Evolutionary conservation across 2,113 vertebrate genomes (phyloP).

Genomic region (Bagarius yarrelli): DNA sequence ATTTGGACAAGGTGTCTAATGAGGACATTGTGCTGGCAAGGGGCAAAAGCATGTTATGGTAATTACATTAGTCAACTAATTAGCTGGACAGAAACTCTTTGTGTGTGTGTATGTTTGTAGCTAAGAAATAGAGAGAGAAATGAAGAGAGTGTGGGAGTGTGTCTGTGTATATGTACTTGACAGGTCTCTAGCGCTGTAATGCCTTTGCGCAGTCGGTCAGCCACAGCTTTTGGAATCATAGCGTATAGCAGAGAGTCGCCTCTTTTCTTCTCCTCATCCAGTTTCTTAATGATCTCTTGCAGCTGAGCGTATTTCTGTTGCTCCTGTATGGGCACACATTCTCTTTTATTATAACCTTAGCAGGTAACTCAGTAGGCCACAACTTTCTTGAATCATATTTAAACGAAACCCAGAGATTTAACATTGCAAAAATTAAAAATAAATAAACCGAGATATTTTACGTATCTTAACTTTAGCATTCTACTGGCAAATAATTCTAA

Average conservation of each 20-base stretch:
- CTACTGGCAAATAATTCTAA: not conserved
- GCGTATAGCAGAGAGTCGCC: constrained; percentile 71
- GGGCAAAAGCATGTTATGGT: not conserved
- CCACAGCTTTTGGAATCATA: constrained; percentile 74
- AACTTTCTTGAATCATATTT: not conserved
- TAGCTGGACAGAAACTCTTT: not conserved
- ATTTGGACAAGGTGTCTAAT: constrained; percentile 6
- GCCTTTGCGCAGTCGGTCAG: constrained; percentile 71
- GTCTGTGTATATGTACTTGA: constrained; percentile 59
- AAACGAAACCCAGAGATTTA: not conserved
- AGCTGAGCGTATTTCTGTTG: constrained; percentile 74
- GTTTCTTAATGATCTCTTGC: constrained; percentile 73
- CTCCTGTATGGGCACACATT: constrained; percentile 57
- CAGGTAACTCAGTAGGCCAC: not conserved
- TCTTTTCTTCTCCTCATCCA: constrained; percentile 74
- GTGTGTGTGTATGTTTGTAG: constrained; percentile 14
- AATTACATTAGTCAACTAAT: constrained; percentile 28
- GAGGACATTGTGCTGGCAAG: constrained; percentile 17
- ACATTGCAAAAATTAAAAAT: not conserved
- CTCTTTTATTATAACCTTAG: not conserved
- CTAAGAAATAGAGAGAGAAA: too few species aligned
- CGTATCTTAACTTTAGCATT: too few species aligned
- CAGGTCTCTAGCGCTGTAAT: constrained; percentile 72
- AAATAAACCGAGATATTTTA: not conserved
- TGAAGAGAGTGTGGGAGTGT: not conserved